phyloP scores from a whole-genome alignment of 1,140 invertebrate genomes.

The Aradophagus sp. region DNA sequence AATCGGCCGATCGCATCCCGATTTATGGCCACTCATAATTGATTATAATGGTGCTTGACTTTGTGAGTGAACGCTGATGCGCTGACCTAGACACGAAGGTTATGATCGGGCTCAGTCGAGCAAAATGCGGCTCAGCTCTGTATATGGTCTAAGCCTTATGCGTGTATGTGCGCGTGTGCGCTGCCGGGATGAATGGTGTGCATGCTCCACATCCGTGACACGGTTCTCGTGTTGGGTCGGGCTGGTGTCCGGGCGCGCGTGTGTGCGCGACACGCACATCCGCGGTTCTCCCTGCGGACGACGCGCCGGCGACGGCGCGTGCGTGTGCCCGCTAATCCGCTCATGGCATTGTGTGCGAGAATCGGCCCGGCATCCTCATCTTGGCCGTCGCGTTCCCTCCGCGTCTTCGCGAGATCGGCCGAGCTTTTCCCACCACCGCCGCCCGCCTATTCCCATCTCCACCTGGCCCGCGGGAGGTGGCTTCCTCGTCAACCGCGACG shows the following conservation, averaged over 20 bases:
- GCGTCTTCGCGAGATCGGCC: constrained; percentile 40
- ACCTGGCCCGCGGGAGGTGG: constrained; percentile 62
- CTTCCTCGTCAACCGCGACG: constrained; percentile 47
- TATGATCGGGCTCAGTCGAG: constrained; percentile 51
- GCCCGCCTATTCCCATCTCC: constrained; percentile 47
- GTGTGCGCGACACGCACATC: constrained; percentile 54
- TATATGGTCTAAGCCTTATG: constrained; percentile 59
- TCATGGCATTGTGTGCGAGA: constrained; percentile 33
- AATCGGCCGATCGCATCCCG: too few species aligned
- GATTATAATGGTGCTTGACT: too few species aligned
- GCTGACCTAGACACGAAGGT: constrained; percentile 57
- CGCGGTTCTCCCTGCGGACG: constrained; percentile 44
- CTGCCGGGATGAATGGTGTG: constrained; percentile 60
- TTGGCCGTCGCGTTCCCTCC: constrained; percentile 46
- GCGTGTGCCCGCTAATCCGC: constrained; percentile 43
- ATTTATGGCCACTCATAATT: too few species aligned
- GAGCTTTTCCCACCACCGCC: constrained; percentile 53
- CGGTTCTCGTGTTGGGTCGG: constrained; percentile 68
- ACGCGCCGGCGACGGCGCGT: constrained; percentile 17
- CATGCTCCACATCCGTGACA: constrained; percentile 74
- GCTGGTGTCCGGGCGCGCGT: constrained; percentile 51
- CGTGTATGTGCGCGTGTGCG: constrained; percentile 31
- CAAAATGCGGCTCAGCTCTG: constrained; percentile 44
- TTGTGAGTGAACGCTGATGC: constrained; percentile 29
- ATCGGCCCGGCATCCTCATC: constrained; percentile 59